Conservation (phyloP, 1,140 invertebrate genomes). For the Ceratosolen fusciceps region DNA sequence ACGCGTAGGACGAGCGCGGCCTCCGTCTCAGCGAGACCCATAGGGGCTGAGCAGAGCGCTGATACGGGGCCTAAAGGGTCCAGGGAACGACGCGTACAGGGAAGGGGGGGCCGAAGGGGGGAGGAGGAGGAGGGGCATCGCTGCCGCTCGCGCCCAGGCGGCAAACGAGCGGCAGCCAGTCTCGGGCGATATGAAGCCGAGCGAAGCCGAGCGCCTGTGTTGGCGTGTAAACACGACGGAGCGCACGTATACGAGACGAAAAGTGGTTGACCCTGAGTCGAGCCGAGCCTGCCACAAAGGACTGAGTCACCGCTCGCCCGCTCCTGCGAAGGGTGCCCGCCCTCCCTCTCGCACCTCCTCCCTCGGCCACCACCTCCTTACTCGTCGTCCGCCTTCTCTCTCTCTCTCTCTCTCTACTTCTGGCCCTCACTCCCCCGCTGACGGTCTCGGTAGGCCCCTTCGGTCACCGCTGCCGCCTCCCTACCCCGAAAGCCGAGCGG, state of each 20-base stretch:
- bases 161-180: constrained; percentile 37
- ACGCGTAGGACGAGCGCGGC: constrained; percentile 10
- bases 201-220: constrained; percentile 19
- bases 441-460: no score
- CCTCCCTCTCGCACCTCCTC: neutral
- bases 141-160: constrained; percentile 18
- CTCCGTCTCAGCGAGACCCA: no score
- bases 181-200: constrained; percentile 17
- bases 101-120: neutral
- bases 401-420: no score
- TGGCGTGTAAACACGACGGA: constrained; percentile 44
- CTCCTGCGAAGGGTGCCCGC: neutral
- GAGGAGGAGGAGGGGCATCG: constrained; percentile 17
- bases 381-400: no score
- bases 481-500: no score
- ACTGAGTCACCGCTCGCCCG: constrained; percentile 64
- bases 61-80: no score
- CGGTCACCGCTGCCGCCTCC: no score
- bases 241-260: constrained; percentile 56
- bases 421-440: no score
- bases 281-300: constrained; percentile 64
- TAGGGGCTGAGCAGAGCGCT: no score
- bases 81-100: neutral
- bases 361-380: no score
- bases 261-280: constrained; percentile 71